Evolutionary conservation across 1,140 invertebrate species (phyloP).

Genomic region (Drosophila parabipectinata): DNA sequence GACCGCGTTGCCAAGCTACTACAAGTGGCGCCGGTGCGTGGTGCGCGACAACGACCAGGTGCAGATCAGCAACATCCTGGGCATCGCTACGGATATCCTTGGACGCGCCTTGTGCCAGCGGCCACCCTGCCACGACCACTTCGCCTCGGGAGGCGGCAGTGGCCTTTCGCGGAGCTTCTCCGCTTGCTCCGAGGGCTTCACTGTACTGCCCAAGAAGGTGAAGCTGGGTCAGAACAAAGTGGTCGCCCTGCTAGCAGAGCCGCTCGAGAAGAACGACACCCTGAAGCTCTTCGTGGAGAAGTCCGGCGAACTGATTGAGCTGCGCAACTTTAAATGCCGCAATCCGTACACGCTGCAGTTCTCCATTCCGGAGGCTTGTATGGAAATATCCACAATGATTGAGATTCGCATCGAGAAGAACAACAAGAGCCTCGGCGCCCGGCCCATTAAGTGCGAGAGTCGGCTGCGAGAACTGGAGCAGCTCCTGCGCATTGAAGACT

Average conservation of each 20-base stretch:
- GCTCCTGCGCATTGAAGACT: constrained; percentile 90
- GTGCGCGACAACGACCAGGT: constrained; percentile 91
- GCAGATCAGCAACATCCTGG: constrained; percentile 91
- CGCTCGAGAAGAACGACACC: constrained; percentile 89
- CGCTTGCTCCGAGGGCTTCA: constrained; percentile 79
- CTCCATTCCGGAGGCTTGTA: constrained; percentile 90
- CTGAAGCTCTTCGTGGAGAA: constrained; percentile 91
- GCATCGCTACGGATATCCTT: constrained; percentile 90
- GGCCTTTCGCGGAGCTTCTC: constrained; percentile 75
- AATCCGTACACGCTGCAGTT: constrained; percentile 93
- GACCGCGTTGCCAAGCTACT: constrained; percentile 88
- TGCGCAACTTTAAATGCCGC: constrained; percentile 89
- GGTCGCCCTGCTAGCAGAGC: constrained; percentile 91
- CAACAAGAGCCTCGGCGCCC: constrained; percentile 89
- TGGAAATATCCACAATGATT: constrained; percentile 92
- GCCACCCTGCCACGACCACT: constrained; percentile 83
- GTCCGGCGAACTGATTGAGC: constrained; percentile 90
- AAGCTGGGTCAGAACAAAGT: constrained; percentile 90
- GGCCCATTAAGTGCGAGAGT: constrained; percentile 94
- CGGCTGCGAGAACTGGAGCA: constrained; percentile 92
- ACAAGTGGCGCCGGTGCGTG: constrained; percentile 90
- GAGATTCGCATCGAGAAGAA: constrained; percentile 92
- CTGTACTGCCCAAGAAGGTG: constrained; percentile 79
- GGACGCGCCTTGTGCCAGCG: constrained; percentile 87
- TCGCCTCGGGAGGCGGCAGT: constrained; percentile 19